phyloP scores from a whole-genome alignment of 2,797 vertebrate species.

The Mallotus villosus region DNA sequence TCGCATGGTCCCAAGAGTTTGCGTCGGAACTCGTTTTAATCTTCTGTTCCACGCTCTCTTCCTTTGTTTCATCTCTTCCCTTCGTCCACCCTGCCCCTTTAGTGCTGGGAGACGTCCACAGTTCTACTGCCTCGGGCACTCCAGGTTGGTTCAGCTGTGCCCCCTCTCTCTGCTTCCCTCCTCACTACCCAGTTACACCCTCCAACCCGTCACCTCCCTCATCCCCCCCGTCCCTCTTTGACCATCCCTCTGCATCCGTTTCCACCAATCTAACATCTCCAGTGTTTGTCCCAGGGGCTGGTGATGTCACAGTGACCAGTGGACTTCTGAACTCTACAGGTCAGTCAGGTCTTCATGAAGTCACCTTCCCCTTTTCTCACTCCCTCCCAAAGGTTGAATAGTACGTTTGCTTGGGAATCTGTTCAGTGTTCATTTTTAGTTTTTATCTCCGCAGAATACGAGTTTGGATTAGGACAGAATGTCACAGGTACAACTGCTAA shows the following conservation, averaged over 20 bases:
- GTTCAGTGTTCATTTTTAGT: conserved; percentile 36
- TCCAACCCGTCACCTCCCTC: no score
- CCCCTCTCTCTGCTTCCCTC: background rate
- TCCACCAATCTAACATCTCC: background rate
- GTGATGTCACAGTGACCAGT: conserved; percentile 38
- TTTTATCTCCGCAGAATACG: conserved; percentile 38
- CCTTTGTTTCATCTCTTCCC: background rate
- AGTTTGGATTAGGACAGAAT: conserved; percentile 34
- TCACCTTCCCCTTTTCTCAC: background rate
- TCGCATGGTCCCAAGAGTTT: background rate
- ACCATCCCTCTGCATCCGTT: background rate
- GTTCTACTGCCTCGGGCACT: conserved; percentile 31
- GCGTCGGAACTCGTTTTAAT: background rate
- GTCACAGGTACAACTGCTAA: conserved; percentile 1
- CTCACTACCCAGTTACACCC: no score
- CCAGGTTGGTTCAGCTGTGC: conserved; percentile 21
- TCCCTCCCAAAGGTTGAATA: conserved; percentile 1
- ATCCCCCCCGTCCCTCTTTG: background rate
- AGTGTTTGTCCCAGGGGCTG: conserved; percentile 34
- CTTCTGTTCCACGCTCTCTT: background rate
- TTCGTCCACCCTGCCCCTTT: conserved; percentile 13
- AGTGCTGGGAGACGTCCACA: conserved; percentile 21
- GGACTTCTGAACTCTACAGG: conserved; percentile 46
- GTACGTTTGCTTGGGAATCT: background rate
- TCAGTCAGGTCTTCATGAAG: conserved; percentile 18